Evolutionary conservation across 2,888 invertebrate species (phyloP).

Genomic region (Scaptomyza parva): DNA sequence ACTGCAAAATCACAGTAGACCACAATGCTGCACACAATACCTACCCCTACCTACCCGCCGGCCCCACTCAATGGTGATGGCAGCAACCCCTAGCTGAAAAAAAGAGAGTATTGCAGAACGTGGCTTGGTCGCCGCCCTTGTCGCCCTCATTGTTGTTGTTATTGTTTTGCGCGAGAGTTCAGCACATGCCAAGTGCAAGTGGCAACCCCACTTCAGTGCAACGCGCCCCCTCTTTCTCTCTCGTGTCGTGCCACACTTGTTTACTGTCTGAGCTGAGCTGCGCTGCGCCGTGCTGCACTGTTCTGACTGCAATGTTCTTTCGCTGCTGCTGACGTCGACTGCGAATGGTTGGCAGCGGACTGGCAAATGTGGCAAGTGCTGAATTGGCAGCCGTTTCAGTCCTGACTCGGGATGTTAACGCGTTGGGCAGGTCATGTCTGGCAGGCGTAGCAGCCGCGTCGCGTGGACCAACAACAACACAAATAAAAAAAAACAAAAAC

Average conservation of each 20-base stretch:
- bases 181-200: constrained; percentile 76
- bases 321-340: constrained; percentile 33
- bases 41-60: not conserved
- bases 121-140: constrained; percentile 45
- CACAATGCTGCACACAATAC: constrained; percentile 40
- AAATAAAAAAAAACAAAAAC: constrained; percentile 17
- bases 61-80: not conserved
- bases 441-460: constrained; percentile 70
- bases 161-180: constrained; percentile 60
- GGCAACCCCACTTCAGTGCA: constrained; percentile 53
- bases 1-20: constrained; percentile 28
- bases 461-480: constrained; percentile 65
- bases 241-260: constrained; percentile 43
- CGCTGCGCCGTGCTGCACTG: not conserved
- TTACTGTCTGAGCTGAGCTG: constrained; percentile 69
- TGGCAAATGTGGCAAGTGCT: constrained; percentile 50
- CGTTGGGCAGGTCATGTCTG: constrained; percentile 85
- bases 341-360: constrained; percentile 30
- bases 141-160: constrained; percentile 53
- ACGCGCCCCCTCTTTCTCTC: constrained; percentile 3
- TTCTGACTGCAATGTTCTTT: constrained; percentile 42
- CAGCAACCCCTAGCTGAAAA: constrained; percentile 21
- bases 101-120: constrained; percentile 33
- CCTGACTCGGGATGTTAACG: constrained; percentile 85
- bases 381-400: constrained; percentile 80